Conservation (phyloP, 2,888 invertebrate genomes). For the Leptodirus hochenwartii region DNA sequence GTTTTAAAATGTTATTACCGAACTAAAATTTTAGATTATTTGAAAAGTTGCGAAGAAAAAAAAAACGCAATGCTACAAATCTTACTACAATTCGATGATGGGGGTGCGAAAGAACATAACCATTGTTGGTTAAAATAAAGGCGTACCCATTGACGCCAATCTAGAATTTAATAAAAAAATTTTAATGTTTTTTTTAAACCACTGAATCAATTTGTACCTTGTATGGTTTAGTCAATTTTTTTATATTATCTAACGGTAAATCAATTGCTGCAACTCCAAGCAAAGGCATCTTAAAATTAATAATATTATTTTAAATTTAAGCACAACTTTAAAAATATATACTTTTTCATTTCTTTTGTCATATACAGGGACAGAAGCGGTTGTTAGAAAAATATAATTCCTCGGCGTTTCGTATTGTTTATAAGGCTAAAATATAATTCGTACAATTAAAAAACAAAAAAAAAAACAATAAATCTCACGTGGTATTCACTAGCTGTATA, state of each 20-base stretch:
- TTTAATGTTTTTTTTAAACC: slow-evolving; percentile 1
- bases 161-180: slow-evolving; percentile 29
- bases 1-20: slow-evolving; percentile 66
- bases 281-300: slow-evolving; percentile 52
- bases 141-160: slow-evolving; percentile 88
- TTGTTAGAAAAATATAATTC: slow-evolving; percentile 67
- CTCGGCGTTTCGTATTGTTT: slow-evolving; percentile 38
- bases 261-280: slow-evolving; percentile 96
- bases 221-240: slow-evolving; percentile 68
- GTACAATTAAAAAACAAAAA: slow-evolving; percentile 2
- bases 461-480: no score
- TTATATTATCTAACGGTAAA: slow-evolving; percentile 78
- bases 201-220: slow-evolving; percentile 27
- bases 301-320: no score
- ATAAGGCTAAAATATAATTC: slow-evolving; percentile 28
- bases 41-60: background rate
- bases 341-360: slow-evolving; percentile 67
- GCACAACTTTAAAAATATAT: no score
- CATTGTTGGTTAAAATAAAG: slow-evolving; percentile 89
- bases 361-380: slow-evolving; percentile 85
- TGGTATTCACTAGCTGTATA: no score
- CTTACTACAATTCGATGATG: slow-evolving; percentile 80
- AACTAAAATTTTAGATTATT: slow-evolving; percentile 31
- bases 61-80: slow-evolving; percentile 11
- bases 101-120: slow-evolving; percentile 84